Evolutionary conservation across 2,888 invertebrate genomes (phyloP).

Genomic region (Scrobipalpa costella): DNA sequence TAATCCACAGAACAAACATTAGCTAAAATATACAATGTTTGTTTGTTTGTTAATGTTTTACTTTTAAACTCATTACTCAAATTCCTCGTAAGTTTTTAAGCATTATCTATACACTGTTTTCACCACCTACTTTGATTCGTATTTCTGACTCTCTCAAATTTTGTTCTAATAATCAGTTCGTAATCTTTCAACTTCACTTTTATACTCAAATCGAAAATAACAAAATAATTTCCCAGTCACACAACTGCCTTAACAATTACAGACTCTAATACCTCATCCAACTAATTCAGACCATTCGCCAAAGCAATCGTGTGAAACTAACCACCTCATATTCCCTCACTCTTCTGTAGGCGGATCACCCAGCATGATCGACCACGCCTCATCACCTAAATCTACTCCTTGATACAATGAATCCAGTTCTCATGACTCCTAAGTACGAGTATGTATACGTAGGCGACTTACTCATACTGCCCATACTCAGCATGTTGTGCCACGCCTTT

Average conservation of each 20-base stretch:
- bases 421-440: slow-evolving; percentile 6
- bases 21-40: not conserved
- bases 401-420: not conserved
- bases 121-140: too few relatives aligned
- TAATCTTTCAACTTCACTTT: too few relatives aligned
- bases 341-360: slow-evolving; percentile 49
- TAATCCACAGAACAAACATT: not conserved
- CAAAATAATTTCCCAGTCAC: not conserved
- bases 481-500: slow-evolving; percentile 3
- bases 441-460: not conserved
- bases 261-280: not conserved
- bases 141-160: too few relatives aligned
- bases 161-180: too few relatives aligned
- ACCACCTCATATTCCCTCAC: slow-evolving; percentile 17
- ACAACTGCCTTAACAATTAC: not conserved
- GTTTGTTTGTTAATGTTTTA: too few relatives aligned
- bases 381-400: not conserved
- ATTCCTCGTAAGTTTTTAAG: too few relatives aligned
- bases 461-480: too few relatives aligned
- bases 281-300: not conserved
- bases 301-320: slow-evolving; percentile 24
- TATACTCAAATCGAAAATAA: too few relatives aligned
- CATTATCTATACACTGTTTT: too few relatives aligned
- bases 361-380: slow-evolving; percentile 50
- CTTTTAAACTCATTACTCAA: too few relatives aligned